phyloP scores from a whole-genome alignment of 2,113 vertebrate species.

The Ptychochromis oligacanthus region DNA sequence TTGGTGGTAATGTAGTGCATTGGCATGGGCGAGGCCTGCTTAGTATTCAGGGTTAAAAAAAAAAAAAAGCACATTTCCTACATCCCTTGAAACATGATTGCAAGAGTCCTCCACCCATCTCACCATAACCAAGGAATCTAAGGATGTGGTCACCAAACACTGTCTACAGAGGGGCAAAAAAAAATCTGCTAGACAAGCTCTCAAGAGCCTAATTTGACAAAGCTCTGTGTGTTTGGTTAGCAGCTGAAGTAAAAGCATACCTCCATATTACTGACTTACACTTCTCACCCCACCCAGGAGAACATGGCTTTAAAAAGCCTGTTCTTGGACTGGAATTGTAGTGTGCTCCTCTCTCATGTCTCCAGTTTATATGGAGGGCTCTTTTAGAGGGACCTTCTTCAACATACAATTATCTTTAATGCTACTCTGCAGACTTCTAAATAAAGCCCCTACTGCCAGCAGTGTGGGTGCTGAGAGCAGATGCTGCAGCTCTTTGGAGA shows the following conservation, averaged over 20 bases:
- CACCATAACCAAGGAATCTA: conserved; percentile 69
- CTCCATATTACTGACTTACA: conserved; percentile 74
- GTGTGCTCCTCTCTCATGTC: conserved; percentile 59
- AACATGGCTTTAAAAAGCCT: conserved; percentile 64
- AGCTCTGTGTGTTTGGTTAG: conserved; percentile 70
- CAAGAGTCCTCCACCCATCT: conserved; percentile 67
- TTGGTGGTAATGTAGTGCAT: conserved; percentile 36
- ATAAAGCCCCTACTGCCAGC: conserved; percentile 79
- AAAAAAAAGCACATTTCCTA: conserved; percentile 58
- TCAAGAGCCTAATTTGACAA: conserved; percentile 69
- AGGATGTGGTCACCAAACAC: conserved; percentile 75
- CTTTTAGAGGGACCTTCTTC: conserved; percentile 77
- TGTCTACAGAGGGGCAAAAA: conserved; percentile 55
- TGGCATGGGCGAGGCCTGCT: conserved; percentile 43
- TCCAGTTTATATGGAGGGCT: conserved; percentile 75
- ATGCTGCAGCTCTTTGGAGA: conserved; percentile 61
- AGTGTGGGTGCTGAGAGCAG: conserved; percentile 74
- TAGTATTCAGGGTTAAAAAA: conserved; percentile 24
- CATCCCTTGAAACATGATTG: conserved; percentile 61
- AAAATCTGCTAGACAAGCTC: conserved; percentile 68
- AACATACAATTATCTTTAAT: conserved; percentile 86
- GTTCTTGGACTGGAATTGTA: conserved; percentile 55
- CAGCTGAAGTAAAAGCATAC: conserved; percentile 74
- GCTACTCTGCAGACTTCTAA: conserved; percentile 82
- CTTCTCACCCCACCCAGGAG: conserved; percentile 74